Percentiles rank a stretch among this genome's conserved stretches.
phyloP scores from a whole-genome alignment of 2,113 vertebrate species.

The Cynopterus brachyotis region DNA sequence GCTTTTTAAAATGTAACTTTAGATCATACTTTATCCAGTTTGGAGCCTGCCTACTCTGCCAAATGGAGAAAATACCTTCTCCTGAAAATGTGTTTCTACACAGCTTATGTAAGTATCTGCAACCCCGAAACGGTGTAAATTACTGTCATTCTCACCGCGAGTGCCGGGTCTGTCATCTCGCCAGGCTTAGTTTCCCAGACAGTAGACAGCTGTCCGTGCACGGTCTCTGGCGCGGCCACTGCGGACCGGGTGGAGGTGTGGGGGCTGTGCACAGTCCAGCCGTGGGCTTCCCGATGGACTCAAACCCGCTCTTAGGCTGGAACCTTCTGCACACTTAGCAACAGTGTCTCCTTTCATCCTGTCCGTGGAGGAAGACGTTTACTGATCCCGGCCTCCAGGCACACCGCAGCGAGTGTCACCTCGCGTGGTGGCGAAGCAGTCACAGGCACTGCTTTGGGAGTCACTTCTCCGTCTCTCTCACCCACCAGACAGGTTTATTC shows the following conservation, averaged over 20 bases:
- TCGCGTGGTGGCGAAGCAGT: background rate
- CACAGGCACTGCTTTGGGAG: background rate
- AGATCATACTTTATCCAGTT: constrained; percentile 96
- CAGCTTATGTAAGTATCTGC: constrained; percentile 93
- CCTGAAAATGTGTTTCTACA: constrained; percentile 97
- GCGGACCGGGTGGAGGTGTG: too few species aligned
- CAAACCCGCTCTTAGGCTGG: background rate
- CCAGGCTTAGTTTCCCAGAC: background rate
- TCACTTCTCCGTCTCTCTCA: background rate
- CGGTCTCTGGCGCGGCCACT: background rate
- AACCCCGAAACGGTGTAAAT: background rate
- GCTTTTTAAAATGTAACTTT: constrained; percentile 77
- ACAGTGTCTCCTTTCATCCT: background rate
- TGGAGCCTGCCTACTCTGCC: constrained; percentile 93
- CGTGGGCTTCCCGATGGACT: background rate
- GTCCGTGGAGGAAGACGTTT: background rate
- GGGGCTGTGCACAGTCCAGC: background rate
- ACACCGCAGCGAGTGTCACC: accelerated
- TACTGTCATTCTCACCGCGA: background rate
- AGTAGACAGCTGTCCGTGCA: background rate
- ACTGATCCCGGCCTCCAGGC: background rate
- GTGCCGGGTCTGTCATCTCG: background rate
- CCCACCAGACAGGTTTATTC: background rate
- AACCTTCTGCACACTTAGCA: background rate
- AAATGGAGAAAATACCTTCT: constrained; percentile 99